A percentile compares a stretch with the other conserved stretches of the same genome.
These are phyloP conservation scores for Venustoraphidia nigricollis DNA, from an alignment of 2,888 invertebrate species.

Conservation along the genomic window DNA sequence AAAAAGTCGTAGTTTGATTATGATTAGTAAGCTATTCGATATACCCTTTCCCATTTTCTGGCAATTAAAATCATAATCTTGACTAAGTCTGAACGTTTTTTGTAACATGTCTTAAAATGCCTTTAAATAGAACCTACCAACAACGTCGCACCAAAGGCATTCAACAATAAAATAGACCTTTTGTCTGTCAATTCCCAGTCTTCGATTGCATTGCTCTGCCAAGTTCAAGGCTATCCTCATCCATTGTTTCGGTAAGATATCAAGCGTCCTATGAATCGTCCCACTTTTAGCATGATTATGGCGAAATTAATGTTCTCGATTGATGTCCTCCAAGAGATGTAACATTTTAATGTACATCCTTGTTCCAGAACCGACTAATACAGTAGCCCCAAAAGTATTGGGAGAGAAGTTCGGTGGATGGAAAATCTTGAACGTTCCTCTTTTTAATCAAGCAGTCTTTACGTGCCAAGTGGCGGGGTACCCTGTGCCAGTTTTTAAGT, in stretches of 20 bases:
- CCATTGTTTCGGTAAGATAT: conserved; percentile 44
- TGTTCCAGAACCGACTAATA: conserved; percentile 5
- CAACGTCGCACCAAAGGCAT: conserved; percentile 40
- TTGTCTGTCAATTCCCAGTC: conserved; percentile 18
- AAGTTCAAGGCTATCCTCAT: conserved; percentile 44
- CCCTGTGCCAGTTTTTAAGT: conserved; percentile 57
- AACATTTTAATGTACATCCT: not conserved
- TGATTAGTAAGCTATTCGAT: no score
- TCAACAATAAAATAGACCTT: conserved; percentile 29
- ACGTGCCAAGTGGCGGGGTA: conserved; percentile 54
- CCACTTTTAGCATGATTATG: no score
- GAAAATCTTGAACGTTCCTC: conserved; percentile 39
- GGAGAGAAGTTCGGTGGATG: conserved; percentile 36
- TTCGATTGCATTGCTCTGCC: conserved; percentile 33
- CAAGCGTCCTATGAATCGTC: no score
- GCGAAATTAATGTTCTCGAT: no score
- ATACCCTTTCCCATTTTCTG: no score
- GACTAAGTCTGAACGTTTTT: no score
- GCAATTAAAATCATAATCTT: no score
- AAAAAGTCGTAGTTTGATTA: no score
- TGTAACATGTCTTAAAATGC: no score
- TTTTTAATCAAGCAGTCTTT: conserved; percentile 37
- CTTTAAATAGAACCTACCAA: conserved; percentile 35
- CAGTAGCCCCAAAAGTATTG: conserved; percentile 32
- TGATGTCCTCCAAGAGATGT: no score